phyloP scores from a whole-genome alignment of 2,113 vertebrate genomes.

The Leptocoma aspasia region DNA sequence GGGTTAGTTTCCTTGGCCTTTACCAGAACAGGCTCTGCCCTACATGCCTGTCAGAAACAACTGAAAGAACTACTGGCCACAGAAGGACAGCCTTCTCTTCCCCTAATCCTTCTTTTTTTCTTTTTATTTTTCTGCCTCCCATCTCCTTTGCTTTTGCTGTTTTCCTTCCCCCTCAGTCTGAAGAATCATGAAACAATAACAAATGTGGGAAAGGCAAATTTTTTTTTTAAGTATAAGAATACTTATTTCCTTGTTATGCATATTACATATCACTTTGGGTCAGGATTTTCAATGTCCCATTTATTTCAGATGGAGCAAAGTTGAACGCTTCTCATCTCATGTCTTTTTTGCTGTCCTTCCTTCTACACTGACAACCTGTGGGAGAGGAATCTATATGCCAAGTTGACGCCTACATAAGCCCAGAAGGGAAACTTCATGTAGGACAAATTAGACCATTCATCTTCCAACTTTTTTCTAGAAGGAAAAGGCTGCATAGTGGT shows the following conservation, averaged over 20 bases:
- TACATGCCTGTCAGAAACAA: neutral
- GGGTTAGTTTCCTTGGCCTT: neutral
- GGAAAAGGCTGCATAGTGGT: neutral
- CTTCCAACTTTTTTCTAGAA: neutral
- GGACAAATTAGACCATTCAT: neutral
- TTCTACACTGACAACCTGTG: neutral
- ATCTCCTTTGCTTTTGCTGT: neutral
- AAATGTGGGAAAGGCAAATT: neutral
- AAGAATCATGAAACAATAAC: neutral
- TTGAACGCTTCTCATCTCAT: neutral
- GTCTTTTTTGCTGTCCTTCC: neutral
- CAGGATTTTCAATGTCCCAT: neutral
- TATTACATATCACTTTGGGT: neutral
- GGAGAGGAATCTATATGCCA: neutral
- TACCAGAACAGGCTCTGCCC: neutral
- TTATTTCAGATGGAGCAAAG: neutral
- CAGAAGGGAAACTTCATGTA: neutral
- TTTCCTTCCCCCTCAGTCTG: neutral
- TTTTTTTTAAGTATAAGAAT: neutral
- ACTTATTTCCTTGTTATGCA: neutral
- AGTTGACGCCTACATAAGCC: neutral
- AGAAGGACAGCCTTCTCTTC: neutral
- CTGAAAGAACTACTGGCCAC: neutral
- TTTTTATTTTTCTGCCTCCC: neutral
- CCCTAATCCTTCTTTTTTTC: neutral